Evolutionary conservation across 1,140 invertebrate species (phyloP), one percentile per base, ranked within the genome.

Genomic region (Zaprionus ornatus): DNA sequence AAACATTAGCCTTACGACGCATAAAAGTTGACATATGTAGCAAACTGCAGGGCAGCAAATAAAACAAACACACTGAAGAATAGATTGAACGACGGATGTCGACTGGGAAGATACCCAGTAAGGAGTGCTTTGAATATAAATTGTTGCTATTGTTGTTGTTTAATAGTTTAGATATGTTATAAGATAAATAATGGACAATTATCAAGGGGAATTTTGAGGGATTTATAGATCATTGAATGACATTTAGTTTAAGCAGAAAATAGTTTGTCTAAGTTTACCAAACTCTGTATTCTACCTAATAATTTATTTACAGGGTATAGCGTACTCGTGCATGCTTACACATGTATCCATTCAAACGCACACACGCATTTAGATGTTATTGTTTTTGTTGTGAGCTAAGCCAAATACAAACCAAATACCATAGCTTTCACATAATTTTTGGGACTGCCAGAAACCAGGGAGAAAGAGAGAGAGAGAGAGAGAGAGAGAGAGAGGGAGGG

Each of bases 1-100:
- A 86, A 86, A 86, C 77, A 86, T 86, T 87, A 72, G 77, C 83
- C 77, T 69, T 87, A 80, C 83, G 77, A 82, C 73, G 83, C 83
- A 87, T 82, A 81, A 79, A 79, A 83, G 76, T 79, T 83, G 79
- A 79, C 76, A 85, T 72, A 86, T 86, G 70, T 77, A 79, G 65
- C 74, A 72, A 73, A 73, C 59, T 77, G 74, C 77, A 79, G 62
- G 69, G 62, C 48, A 65, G 45, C 48, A 52, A 61, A 71, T 35
- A 35, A 32, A 40, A 48, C 21, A 63, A 76, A 67, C 67, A 67
- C 37, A 69, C 42, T 56, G 27, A 25, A 57, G 7, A 25, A 64
- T 17, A 45, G n/a, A 45, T 27, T 15, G 15, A 55, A 13, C 4
- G 4, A 21, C 21, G 35, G 4, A 1, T 13, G 17, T 4, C 2